Conservation (phyloP, 2,888 invertebrate genomes). For the Pseudolycoriella hygida region DNA sequence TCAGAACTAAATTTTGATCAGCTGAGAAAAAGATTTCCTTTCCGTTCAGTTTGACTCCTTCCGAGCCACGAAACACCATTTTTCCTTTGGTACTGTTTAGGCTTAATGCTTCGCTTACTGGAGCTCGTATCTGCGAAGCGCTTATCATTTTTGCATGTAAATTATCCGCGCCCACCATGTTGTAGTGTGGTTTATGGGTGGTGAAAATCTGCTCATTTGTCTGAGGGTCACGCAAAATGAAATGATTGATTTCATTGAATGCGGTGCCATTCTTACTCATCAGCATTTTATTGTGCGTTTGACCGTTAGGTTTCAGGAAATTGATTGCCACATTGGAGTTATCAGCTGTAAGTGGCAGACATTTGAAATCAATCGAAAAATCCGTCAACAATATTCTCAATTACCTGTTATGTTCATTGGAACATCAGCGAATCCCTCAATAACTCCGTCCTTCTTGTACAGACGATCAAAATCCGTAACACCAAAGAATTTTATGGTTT, state of each 20-base stretch:
- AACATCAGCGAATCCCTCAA: slow-evolving; percentile 39
- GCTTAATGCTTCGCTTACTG: slow-evolving; percentile 36
- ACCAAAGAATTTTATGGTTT: slow-evolving; percentile 62
- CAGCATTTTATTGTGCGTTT: slow-evolving; percentile 29
- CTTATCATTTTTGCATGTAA: slow-evolving; percentile 46
- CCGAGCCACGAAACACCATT: slow-evolving; percentile 57
- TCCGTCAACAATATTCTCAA: slow-evolving; percentile 15
- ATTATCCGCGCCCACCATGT: slow-evolving; percentile 47
- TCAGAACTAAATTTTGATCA: slow-evolving; percentile 60
- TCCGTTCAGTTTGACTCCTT: slow-evolving; percentile 57
- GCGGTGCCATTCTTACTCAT: slow-evolving; percentile 49
- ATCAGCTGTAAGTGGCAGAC: slow-evolving; percentile 14
- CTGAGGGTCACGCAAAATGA: slow-evolving; percentile 48
- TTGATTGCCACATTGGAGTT: slow-evolving; percentile 23
- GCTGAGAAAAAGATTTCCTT: slow-evolving; percentile 56
- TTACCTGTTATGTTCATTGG: slow-evolving; percentile 32
- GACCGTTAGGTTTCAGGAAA: slow-evolving; percentile 25
- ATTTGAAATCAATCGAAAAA: too few relatives aligned
- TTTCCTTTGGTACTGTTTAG: slow-evolving; percentile 47
- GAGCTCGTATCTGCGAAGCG: slow-evolving; percentile 55
- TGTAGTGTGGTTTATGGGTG: slow-evolving; percentile 54
- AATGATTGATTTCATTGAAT: slow-evolving; percentile 46
- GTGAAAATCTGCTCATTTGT: slow-evolving; percentile 51
- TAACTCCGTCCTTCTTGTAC: slow-evolving; percentile 50
- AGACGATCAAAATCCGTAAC: slow-evolving; percentile 57